These are phyloP conservation scores for Apamea crenata DNA, from an alignment of 2,888 invertebrate species.

Conservation along the genomic window DNA sequence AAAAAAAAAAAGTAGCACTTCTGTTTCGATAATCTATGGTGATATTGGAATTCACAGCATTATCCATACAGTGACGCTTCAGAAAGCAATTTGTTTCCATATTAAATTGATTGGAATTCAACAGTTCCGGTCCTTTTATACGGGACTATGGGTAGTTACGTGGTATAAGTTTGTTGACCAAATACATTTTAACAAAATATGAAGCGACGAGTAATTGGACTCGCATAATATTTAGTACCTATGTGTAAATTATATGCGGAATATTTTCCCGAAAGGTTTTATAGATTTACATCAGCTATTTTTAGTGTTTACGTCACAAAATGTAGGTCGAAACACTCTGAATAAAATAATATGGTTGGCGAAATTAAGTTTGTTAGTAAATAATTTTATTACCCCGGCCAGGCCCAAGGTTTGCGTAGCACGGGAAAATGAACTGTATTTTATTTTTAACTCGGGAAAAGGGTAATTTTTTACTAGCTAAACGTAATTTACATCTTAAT, in stretches of 20 bases:
- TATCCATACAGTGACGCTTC: constrained; percentile 33
- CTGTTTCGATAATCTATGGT: constrained; percentile 10
- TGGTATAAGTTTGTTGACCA: neutral
- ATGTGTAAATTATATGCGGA: no score
- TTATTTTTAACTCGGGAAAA: neutral
- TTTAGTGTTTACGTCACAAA: neutral
- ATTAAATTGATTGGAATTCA: constrained; percentile 31
- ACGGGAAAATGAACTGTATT: constrained; percentile 7
- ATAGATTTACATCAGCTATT: neutral
- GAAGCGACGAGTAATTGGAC: neutral
- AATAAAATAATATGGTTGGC: constrained; percentile 22
- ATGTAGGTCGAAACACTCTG: constrained; percentile 11
- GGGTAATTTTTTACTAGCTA: constrained; percentile 5
- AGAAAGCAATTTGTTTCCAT: constrained; percentile 40
- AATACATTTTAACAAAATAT: constrained; percentile 8
- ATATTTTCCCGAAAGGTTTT: neutral
- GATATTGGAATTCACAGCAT: constrained; percentile 19
- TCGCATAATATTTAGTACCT: no score
- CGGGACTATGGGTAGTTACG: neutral
- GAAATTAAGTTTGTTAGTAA: constrained; percentile 35
- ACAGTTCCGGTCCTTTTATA: neutral
- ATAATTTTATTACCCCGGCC: constrained; percentile 7
- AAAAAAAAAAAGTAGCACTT: neutral
- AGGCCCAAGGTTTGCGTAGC: neutral
- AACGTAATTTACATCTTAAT: constrained; percentile 5